phyloP scores from a whole-genome alignment of 2,113 vertebrate genomes.

The Pluvialis apricaria region DNA sequence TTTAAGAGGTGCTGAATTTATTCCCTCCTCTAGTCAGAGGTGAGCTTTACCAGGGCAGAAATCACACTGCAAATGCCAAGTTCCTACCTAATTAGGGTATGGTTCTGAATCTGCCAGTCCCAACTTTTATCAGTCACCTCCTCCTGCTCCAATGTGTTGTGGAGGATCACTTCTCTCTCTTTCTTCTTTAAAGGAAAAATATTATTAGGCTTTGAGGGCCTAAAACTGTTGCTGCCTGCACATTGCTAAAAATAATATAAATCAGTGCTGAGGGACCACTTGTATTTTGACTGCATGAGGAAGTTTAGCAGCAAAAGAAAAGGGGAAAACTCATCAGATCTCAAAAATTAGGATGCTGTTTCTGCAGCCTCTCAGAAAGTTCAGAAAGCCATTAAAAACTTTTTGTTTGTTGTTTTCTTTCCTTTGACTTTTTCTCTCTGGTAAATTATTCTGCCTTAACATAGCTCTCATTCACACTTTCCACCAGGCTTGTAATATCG shows the following conservation, averaged over 20 bases:
- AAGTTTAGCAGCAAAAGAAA: slow-evolving; percentile 45
- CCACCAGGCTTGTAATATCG: background rate
- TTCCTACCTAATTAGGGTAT: background rate
- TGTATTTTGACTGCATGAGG: slow-evolving; percentile 35
- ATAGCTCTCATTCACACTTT: background rate
- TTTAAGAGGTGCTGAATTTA: background rate
- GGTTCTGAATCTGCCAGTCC: background rate
- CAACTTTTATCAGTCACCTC: background rate
- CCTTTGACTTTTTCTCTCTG: background rate
- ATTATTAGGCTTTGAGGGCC: slow-evolving; percentile 15
- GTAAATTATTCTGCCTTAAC: background rate
- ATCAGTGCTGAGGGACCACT: slow-evolving; percentile 2
- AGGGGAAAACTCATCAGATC: background rate
- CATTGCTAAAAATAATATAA: slow-evolving; percentile 57
- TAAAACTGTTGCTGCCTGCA: slow-evolving; percentile 39
- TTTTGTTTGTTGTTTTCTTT: background rate
- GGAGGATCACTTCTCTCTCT: background rate
- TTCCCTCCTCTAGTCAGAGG: background rate
- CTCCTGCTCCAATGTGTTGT: background rate
- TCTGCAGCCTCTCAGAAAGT: slow-evolving; percentile 16
- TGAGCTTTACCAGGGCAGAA: background rate
- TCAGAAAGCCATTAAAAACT: slow-evolving; percentile 3
- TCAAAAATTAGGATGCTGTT: slow-evolving; percentile 22
- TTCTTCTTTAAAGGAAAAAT: slow-evolving; percentile 20
- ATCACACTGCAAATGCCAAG: background rate